Conservation (phyloP, 2,113 vertebrate species). For the Theristicus caerulescens region DNA sequence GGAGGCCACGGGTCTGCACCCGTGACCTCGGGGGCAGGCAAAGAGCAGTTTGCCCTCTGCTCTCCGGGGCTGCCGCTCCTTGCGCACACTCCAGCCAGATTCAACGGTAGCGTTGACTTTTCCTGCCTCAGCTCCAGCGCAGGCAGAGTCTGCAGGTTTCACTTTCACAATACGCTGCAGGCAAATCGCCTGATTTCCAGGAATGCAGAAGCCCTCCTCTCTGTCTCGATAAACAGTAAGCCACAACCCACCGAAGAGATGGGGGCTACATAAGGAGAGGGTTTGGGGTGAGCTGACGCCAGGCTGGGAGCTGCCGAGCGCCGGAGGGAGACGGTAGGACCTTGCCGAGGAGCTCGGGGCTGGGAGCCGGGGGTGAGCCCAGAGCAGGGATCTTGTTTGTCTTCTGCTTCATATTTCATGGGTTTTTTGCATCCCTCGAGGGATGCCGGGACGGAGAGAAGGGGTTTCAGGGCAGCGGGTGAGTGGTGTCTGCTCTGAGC, state of each 20-base stretch:
- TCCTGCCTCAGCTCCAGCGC: no score
- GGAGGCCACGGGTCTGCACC: neutral
- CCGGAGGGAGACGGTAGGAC: neutral
- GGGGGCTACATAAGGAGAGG: fast-evolving
- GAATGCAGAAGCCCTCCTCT: fast-evolving
- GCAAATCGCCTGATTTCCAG: fast-evolving
- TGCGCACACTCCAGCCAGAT: no score
- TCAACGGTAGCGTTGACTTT: neutral
- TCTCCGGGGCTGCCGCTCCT: neutral
- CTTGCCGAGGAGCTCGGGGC: no score
- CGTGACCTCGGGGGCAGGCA: no score
- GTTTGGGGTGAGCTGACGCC: no score
- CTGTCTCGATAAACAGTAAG: fast-evolving
- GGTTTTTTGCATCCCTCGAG: neutral
- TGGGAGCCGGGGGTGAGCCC: neutral
- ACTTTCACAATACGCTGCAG: fast-evolving
- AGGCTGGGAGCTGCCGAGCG: neutral
- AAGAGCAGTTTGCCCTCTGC: neutral
- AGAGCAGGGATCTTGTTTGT: neutral
- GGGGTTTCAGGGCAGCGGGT: neutral
- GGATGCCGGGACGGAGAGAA: neutral
- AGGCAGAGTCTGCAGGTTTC: neutral
- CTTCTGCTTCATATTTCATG: fast-evolving
- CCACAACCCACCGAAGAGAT: fast-evolving
- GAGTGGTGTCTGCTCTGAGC: no score